Evolutionary conservation across 2,888 invertebrate species (phyloP).

Genomic region (Minunthozetes semirufus): DNA sequence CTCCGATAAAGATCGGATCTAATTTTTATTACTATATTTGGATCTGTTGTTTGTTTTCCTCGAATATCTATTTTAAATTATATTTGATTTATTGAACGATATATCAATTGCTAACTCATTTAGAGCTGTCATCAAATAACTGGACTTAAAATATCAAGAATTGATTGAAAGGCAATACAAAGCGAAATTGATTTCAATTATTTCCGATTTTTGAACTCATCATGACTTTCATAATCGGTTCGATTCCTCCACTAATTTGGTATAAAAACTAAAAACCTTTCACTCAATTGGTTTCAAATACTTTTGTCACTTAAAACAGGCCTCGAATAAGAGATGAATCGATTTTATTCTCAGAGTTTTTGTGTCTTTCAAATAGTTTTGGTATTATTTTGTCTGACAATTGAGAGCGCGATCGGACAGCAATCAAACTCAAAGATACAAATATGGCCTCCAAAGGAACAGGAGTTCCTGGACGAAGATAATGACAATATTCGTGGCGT

Average conservation of each 20-base stretch:
- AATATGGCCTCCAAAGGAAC: conserved; percentile 10
- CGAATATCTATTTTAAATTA: too few species aligned
- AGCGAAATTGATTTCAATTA: too few species aligned
- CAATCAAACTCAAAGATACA: background rate
- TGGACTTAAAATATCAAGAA: background rate
- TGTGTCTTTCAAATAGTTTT: background rate
- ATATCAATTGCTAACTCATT: conserved; percentile 5
- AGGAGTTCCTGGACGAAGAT: background rate
- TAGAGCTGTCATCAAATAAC: background rate
- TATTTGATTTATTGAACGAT: too few species aligned
- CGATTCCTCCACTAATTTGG: background rate
- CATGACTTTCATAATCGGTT: background rate
- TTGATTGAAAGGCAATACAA: background rate
- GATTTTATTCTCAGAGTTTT: background rate
- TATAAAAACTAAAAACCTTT: background rate
- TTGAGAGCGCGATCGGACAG: background rate
- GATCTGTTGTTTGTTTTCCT: too few species aligned
- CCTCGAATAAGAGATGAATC: background rate
- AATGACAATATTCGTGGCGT: conserved; percentile 54
- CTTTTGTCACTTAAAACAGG: background rate
- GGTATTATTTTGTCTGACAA: background rate
- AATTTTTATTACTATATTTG: too few species aligned
- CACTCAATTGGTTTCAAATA: background rate
- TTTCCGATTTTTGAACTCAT: background rate
- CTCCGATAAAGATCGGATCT: too few species aligned